A percentile compares a stretch with the other conserved stretches of the same genome.
phyloP scores from a whole-genome alignment of 2,113 vertebrate species.

The Gadus chalcogrammus region DNA sequence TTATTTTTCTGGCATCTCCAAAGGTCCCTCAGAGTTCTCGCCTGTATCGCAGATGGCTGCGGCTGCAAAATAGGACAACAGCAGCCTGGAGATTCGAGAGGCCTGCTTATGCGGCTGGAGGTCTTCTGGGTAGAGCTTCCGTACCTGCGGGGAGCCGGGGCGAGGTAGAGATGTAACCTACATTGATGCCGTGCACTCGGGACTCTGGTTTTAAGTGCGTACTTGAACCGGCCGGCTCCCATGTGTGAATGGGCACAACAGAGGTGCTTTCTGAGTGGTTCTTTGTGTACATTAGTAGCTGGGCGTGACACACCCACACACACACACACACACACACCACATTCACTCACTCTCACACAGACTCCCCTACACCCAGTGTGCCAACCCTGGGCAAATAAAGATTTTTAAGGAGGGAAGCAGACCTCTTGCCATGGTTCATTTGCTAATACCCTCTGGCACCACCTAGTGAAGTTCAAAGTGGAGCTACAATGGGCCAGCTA shows the following conservation, averaged over 20 bases:
- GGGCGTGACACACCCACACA: constrained; percentile 30
- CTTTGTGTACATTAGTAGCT: constrained; percentile 17
- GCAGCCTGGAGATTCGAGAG: constrained; percentile 1
- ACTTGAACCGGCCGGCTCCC: constrained; percentile 9
- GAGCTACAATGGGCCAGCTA: constrained; percentile 48
- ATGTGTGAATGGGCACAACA: constrained; percentile 29
- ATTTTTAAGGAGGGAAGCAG: constrained; percentile 20
- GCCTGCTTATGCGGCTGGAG: constrained; percentile 11
- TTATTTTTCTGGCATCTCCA: constrained; percentile 14
- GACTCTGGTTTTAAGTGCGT: background rate
- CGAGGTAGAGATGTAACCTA: constrained; percentile 6
- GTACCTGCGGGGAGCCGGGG: background rate
- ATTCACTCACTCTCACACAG: background rate
- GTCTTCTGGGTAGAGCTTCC: constrained; percentile 14
- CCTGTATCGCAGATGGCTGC: constrained; percentile 19
- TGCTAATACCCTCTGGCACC: constrained; percentile 57
- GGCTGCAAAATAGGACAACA: constrained; percentile 1
- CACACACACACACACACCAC: constrained; percentile 1
- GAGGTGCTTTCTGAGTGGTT: background rate
- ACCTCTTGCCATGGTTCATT: constrained; percentile 46
- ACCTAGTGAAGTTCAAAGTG: constrained; percentile 62
- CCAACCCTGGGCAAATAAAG: constrained; percentile 39
- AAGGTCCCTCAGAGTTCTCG: constrained; percentile 22
- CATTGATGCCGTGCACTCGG: constrained; percentile 7
- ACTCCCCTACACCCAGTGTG: constrained; percentile 19